Percentiles rank a stretch among this genome's conserved stretches.
Conservation (phyloP, 2,797 vertebrate genomes). For the Nothura maculosa region DNA sequence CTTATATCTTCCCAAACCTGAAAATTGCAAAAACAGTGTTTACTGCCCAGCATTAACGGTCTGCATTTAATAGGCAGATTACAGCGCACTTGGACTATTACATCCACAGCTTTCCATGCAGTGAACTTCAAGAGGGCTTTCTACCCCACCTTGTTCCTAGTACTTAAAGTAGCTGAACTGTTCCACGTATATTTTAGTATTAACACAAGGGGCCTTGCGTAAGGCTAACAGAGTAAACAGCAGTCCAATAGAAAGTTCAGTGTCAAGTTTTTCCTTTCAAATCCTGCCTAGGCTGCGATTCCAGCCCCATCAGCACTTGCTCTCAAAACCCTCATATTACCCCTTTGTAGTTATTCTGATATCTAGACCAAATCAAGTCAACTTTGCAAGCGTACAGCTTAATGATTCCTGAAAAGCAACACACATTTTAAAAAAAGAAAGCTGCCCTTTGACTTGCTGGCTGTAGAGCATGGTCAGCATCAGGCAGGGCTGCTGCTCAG, state of each 20-base stretch:
- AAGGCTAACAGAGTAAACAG: neutral
- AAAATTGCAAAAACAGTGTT: constrained; percentile 53
- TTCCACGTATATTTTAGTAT: neutral
- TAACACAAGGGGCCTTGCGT: neutral
- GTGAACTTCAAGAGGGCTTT: neutral
- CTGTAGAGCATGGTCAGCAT: neutral
- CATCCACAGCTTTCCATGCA: neutral
- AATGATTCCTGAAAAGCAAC: neutral
- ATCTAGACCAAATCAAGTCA: neutral
- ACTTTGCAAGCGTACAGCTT: neutral
- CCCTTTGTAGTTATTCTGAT: neutral
- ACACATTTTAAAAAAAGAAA: neutral
- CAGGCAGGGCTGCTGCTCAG: neutral
- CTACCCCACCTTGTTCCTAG: neutral
- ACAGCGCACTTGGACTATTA: neutral
- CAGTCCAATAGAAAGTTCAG: neutral
- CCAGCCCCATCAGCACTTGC: no score
- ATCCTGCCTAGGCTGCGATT: neutral
- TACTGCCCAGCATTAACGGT: neutral
- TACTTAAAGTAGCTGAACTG: neutral
- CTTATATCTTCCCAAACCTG: constrained; percentile 43
- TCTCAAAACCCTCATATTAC: neutral
- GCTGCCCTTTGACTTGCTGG: no score
- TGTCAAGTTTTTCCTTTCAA: neutral
- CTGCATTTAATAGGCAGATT: constrained; percentile 13